These are phyloP conservation scores for Gibbula magus DNA, from an alignment of 2,888 invertebrate species.

Conservation along the genomic window DNA sequence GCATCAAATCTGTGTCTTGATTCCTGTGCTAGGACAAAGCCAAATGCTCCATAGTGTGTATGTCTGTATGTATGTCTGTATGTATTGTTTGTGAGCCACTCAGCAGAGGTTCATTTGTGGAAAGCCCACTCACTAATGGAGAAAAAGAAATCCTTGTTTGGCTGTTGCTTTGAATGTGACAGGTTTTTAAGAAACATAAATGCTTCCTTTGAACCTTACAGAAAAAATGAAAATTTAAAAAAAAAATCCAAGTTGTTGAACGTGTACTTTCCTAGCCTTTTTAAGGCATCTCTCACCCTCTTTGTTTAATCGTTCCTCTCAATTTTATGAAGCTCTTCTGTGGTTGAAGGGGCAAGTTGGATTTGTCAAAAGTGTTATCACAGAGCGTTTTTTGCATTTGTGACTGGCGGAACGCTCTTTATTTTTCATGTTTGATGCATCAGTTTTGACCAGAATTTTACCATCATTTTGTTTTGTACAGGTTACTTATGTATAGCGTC, in stretches of 20 bases:
- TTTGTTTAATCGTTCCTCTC: slow-evolving; percentile 9
- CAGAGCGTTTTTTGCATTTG: background rate
- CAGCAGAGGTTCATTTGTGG: background rate
- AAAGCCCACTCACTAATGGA: background rate
- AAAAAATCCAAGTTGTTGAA: slow-evolving; percentile 11
- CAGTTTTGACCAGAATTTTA: slow-evolving; percentile 7
- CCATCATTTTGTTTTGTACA: slow-evolving; percentile 18
- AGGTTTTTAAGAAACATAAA: background rate
- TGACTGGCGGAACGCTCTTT: background rate
- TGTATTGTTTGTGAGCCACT: background rate
- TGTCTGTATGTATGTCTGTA: background rate
- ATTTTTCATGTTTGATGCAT: slow-evolving; percentile 3
- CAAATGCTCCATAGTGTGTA: background rate
- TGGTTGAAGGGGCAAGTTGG: background rate
- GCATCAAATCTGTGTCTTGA: slow-evolving; percentile 6
- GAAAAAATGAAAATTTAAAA: slow-evolving; percentile 2
- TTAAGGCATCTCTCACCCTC: background rate
- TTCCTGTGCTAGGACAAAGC: background rate
- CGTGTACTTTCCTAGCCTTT: slow-evolving; percentile 4
- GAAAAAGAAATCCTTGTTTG: slow-evolving; percentile 18
- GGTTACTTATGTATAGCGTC: background rate
- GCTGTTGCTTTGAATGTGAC: slow-evolving; percentile 19
- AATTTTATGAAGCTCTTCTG: background rate
- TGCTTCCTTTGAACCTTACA: background rate
- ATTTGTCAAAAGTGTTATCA: background rate